Evolutionary conservation across 2,113 vertebrate species (phyloP), one percentile per base, ranked within the genome.

Genomic region (Sander vitreus): DNA sequence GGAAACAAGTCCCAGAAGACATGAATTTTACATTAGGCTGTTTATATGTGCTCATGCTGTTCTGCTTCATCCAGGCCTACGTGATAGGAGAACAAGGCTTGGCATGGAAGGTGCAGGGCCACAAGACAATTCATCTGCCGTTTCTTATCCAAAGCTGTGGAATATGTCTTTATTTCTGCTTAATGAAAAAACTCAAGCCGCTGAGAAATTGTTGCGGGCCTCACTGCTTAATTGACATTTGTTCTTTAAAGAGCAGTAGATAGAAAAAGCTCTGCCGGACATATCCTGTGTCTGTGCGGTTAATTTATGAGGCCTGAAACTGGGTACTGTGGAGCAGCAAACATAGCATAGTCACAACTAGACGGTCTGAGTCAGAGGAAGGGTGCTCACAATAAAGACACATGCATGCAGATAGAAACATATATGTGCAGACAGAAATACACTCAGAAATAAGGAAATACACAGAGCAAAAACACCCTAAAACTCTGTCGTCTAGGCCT

Each of bases 241-340:
- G 87, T 85, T 88, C 74, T 92, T 89, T 88, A 88, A 90, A 91
- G 89, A 87, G 85, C 85, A 88, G 81, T 16, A 80, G 91, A 91
- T 88, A 74, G 87, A 91, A 91, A 92, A 92, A 90, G 71, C 85
- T 84, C 80, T 68, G 90, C 80, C 74, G 89, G 83, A 64, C 91
- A 88, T 89, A 88, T 88, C 87, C 88, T 77, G 78, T 88, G 84
- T 92, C 90, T 67, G 81, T 71, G 77, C 57, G 57, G 71, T 84
- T 92, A 91, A 94, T 93, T 94, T 92, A 93, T 82, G 92, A 87
- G 81, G 55, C 72, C 70, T 90, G 87, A 92, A 93, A 91, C 89
- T 63, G 68, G 88, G 90, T 50, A 81, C 86, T 65, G 75, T 54
- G 74, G 55, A 76, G 80, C 78, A 81, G 89, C 85, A 79, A 83